Evolutionary conservation across 2,113 vertebrate species (phyloP).

Genomic region (Calyptomena viridis): DNA sequence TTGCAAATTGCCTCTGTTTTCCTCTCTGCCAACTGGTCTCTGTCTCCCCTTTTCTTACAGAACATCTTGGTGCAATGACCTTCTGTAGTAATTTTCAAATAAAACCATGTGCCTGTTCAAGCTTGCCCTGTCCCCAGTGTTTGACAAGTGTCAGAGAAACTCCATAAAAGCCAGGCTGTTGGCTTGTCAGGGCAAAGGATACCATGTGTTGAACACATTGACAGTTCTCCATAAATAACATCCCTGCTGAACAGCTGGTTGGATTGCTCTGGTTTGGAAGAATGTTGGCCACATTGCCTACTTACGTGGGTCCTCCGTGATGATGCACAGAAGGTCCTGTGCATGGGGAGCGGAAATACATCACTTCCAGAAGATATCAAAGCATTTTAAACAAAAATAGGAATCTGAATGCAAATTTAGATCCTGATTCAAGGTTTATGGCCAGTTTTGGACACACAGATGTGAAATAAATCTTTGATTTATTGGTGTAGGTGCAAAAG

Average conservation of each 20-base stretch:
- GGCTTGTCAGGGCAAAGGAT: background rate
- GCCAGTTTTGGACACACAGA: background rate
- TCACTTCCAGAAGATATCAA: slow-evolving; percentile 17
- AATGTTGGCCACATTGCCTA: slow-evolving; percentile 43
- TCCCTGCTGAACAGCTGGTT: slow-evolving; percentile 33
- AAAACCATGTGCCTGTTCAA: background rate
- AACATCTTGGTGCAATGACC: background rate
- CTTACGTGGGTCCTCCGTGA: slow-evolving; percentile 37
- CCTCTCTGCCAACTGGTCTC: background rate
- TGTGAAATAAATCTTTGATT: background rate
- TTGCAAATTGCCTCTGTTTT: background rate
- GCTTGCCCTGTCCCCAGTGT: background rate
- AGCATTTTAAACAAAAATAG: background rate
- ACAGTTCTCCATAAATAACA: slow-evolving; percentile 41
- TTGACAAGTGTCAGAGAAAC: slow-evolving; percentile 40
- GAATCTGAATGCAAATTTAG: background rate
- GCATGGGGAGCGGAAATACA: slow-evolving; percentile 35
- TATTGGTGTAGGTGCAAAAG: background rate
- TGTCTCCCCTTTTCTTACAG: background rate
- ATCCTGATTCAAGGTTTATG: background rate
- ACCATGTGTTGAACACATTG: slow-evolving; percentile 59
- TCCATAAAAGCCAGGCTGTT: background rate
- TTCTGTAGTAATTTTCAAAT: background rate
- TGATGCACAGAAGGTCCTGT: background rate
- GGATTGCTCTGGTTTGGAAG: slow-evolving; percentile 31